Evolutionary conservation across 2,113 vertebrate species (phyloP).

Genomic region (Actinemys pallida): DNA sequence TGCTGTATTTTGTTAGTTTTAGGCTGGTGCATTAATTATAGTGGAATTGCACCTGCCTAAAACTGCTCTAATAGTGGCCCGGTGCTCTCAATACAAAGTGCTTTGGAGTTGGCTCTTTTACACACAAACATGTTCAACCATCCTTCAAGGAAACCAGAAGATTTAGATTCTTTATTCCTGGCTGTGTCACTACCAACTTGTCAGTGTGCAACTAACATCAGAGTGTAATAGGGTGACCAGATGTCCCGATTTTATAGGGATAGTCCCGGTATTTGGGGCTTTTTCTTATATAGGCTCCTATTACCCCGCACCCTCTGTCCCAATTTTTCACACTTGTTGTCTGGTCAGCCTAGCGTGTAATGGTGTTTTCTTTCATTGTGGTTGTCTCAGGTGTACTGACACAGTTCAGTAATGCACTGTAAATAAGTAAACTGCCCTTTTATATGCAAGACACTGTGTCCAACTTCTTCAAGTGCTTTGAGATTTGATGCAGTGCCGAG

Average conservation of each 20-base stretch:
- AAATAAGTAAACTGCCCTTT: constrained; percentile 22
- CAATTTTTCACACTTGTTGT: too few species aligned
- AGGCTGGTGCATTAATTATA: background rate
- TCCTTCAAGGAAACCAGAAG: background rate
- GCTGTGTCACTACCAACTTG: constrained; percentile 2
- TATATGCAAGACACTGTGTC: background rate
- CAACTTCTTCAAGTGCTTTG: background rate
- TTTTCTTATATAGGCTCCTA: too few species aligned
- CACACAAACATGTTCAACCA: background rate
- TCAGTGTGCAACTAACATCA: background rate
- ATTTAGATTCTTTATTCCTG: background rate
- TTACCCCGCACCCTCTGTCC: too few species aligned
- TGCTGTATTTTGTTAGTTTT: background rate
- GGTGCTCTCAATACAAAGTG: background rate
- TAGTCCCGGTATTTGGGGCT: too few species aligned
- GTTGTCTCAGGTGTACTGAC: background rate
- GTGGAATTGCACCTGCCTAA: background rate
- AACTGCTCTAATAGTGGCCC: background rate
- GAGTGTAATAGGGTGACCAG: background rate
- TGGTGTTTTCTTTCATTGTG: background rate
- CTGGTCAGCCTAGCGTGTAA: too few species aligned
- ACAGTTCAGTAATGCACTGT: constrained; percentile 6
- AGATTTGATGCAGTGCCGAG: background rate
- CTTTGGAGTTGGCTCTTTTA: background rate
- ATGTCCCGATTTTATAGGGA: too few species aligned